phyloP scores from a whole-genome alignment of 2,888 invertebrate species.

The Ichneumoninae sp. region DNA sequence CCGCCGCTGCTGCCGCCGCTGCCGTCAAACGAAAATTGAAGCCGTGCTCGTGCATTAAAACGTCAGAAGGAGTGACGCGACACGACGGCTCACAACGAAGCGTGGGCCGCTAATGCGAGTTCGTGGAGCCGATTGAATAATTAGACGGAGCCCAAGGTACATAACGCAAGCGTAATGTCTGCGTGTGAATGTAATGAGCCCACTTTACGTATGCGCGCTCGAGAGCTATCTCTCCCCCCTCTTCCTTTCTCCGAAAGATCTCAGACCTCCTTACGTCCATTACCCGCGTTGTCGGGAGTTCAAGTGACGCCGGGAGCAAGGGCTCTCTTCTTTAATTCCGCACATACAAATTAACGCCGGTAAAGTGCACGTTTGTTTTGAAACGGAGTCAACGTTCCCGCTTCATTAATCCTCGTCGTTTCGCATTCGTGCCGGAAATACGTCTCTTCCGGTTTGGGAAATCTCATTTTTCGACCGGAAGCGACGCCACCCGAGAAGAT shows the following conservation, averaged over 20 bases:
- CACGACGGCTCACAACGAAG: constrained; percentile 72
- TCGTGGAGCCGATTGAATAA: constrained; percentile 77
- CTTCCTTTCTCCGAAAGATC: constrained; percentile 28
- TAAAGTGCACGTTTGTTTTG: background rate
- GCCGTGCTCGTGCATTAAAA: constrained; percentile 67
- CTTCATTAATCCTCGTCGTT: background rate
- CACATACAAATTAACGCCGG: background rate
- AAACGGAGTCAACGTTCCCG: background rate
- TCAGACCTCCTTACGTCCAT: constrained; percentile 33
- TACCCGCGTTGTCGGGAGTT: constrained; percentile 9
- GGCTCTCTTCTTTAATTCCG: background rate
- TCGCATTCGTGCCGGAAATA: too few relatives aligned
- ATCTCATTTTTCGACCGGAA: too few relatives aligned
- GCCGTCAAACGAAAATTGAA: constrained; percentile 74
- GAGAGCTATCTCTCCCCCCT: constrained; percentile 7
- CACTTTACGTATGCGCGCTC: background rate
- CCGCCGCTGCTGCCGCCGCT: constrained; percentile 16
- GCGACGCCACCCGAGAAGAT: too few relatives aligned
- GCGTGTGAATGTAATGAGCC: constrained; percentile 10
- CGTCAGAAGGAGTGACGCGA: constrained; percentile 65
- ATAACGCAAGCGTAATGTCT: constrained; percentile 6
- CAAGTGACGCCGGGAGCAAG: background rate
- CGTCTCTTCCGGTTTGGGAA: too few relatives aligned
- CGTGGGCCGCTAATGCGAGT: constrained; percentile 75
- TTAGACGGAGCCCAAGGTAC: constrained; percentile 66